phyloP scores from a whole-genome alignment of 2,113 vertebrate genomes.

The Lasiurus borealis region DNA sequence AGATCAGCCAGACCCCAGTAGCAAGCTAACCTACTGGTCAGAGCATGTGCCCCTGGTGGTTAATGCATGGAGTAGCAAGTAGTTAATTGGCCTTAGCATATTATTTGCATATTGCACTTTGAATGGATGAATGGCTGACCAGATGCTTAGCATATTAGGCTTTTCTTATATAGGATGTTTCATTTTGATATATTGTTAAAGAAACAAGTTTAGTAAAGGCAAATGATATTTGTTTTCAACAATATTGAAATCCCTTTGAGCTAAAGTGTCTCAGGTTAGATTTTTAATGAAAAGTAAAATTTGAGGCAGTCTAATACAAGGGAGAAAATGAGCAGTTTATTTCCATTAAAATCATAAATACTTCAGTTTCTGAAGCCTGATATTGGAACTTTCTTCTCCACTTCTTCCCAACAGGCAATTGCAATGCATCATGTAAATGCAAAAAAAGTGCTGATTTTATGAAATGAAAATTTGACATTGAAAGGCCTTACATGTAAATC shows the following conservation, averaged over 20 bases:
- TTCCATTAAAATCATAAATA: slow-evolving; percentile 7
- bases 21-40: too few relatives aligned
- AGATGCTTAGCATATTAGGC: too few relatives aligned
- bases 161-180: background rate
- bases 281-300: slow-evolving; percentile 7
- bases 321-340: slow-evolving; percentile 2
- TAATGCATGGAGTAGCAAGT: too few relatives aligned
- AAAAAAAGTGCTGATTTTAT: slow-evolving; percentile 49
- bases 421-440: background rate
- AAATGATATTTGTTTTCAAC: background rate
- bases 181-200: background rate
- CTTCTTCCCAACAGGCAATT: background rate
- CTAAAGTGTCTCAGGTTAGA: background rate
- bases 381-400: background rate
- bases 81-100: too few relatives aligned
- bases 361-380: slow-evolving; percentile 2
- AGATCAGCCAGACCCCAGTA: too few relatives aligned
- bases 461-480: slow-evolving; percentile 57
- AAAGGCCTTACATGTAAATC: slow-evolving; percentile 18
- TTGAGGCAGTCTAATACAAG: background rate
- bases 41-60: too few relatives aligned
- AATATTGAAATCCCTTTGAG: background rate
- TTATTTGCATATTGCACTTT: too few relatives aligned
- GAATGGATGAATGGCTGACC: too few relatives aligned
- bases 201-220: background rate